Conservation (phyloP, 2,797 vertebrate genomes). For the Tauraco hartlaubi region DNA sequence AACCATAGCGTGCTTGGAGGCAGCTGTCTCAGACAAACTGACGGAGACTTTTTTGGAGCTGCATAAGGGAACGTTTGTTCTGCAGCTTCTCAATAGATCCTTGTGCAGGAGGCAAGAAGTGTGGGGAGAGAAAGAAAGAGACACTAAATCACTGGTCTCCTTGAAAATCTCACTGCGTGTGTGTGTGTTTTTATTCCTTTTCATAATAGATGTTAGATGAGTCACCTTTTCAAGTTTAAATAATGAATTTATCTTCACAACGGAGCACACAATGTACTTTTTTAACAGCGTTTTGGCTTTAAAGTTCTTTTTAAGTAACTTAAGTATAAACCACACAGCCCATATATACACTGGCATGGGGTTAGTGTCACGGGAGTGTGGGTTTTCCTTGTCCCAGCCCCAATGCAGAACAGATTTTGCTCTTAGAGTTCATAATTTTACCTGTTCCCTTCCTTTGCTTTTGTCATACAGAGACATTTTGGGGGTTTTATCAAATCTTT, state of each 20-base stretch:
- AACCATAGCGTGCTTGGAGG: constrained; percentile 81
- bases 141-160: constrained; percentile 74
- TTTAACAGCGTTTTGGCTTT: neutral
- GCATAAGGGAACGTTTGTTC: constrained; percentile 96
- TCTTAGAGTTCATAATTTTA: fast-evolving
- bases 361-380: neutral
- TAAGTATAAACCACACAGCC: neutral
- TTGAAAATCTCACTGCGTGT: constrained; percentile 49
- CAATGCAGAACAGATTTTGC: neutral
- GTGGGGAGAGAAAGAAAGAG: constrained; percentile 83
- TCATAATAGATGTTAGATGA: neutral
- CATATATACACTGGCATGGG: neutral
- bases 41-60: constrained; percentile 73
- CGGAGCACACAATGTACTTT: neutral
- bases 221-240: neutral
- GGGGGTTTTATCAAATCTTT: fast-evolving
- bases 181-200: constrained; percentile 10
- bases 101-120: constrained; percentile 85
- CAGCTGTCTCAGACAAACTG: constrained; percentile 78
- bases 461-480: fast-evolving
- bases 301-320: neutral
- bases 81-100: constrained; percentile 89
- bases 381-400: neutral
- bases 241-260: neutral
- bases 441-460: neutral